Percentiles rank a stretch among this genome's conserved stretches.
Conservation (phyloP, 2,797 vertebrate genomes). For the Picus viridis region DNA sequence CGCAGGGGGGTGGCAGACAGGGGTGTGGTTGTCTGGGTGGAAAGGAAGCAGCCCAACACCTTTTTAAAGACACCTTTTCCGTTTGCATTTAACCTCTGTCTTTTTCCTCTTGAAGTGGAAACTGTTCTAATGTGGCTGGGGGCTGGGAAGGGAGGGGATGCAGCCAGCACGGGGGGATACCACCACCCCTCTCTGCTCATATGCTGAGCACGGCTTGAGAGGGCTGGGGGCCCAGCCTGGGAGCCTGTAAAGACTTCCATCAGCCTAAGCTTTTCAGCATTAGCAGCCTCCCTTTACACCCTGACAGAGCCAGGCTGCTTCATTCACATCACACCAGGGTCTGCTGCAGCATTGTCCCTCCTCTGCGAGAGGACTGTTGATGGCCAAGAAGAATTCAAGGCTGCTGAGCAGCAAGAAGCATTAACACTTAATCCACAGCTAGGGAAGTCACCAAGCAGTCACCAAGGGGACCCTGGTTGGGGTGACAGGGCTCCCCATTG, state of each 20-base stretch:
- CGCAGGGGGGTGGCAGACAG: not conserved
- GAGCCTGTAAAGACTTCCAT: not conserved
- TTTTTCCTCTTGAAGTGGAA: not conserved
- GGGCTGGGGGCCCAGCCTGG: not conserved
- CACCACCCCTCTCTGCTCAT: too few relatives aligned
- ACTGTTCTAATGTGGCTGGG: not conserved
- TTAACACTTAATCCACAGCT: not conserved
- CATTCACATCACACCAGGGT: not conserved
- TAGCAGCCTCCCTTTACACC: not conserved
- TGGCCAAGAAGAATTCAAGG: not conserved
- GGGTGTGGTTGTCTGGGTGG: not conserved
- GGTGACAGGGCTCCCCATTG: not conserved
- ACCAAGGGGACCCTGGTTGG: fast-evolving
- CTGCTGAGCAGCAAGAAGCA: not conserved
- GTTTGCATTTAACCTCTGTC: not conserved
- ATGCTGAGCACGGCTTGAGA: not conserved
- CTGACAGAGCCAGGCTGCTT: not conserved
- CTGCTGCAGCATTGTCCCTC: not conserved
- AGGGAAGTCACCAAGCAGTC: not conserved
- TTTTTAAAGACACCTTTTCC: not conserved
- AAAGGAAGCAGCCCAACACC: not conserved
- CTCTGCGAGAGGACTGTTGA: not conserved
- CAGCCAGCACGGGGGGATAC: not conserved
- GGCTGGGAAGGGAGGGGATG: not conserved
- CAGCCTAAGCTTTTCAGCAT: not conserved